phyloP scores from a whole-genome alignment of 2,113 vertebrate genomes.

The Chaenogobius annularis region DNA sequence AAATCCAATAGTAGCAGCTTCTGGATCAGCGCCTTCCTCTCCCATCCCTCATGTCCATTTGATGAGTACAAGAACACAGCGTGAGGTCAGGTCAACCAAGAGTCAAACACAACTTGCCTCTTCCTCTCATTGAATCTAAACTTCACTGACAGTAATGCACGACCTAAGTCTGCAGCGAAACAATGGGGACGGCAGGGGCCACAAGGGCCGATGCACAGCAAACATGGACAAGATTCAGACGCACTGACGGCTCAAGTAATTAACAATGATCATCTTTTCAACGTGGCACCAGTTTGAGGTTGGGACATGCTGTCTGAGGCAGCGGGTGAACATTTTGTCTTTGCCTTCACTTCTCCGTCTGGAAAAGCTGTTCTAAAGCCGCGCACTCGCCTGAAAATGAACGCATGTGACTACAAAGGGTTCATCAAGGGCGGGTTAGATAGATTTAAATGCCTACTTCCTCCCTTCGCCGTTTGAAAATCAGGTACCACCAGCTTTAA shows the following conservation, averaged over 20 bases:
- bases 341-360: too few relatives aligned
- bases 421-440: too few relatives aligned
- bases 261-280: neutral
- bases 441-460: too few relatives aligned
- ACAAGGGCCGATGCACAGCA: neutral
- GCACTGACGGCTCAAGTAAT: neutral
- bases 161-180: neutral
- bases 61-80: neutral
- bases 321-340: neutral
- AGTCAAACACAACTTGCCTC: constrained; percentile 12
- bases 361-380: too few relatives aligned
- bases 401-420: too few relatives aligned
- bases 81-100: constrained; percentile 20
- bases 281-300: neutral
- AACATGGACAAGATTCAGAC: neutral
- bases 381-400: too few relatives aligned
- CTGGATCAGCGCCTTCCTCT: constrained; percentile 8
- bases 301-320: neutral
- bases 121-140: constrained; percentile 4
- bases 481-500: too few relatives aligned
- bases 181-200: neutral
- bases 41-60: neutral
- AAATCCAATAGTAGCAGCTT: neutral
- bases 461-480: too few relatives aligned
- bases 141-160: constrained; percentile 12